Conservation (phyloP, 2,797 vertebrate genomes). For the Capromys pilorides region DNA sequence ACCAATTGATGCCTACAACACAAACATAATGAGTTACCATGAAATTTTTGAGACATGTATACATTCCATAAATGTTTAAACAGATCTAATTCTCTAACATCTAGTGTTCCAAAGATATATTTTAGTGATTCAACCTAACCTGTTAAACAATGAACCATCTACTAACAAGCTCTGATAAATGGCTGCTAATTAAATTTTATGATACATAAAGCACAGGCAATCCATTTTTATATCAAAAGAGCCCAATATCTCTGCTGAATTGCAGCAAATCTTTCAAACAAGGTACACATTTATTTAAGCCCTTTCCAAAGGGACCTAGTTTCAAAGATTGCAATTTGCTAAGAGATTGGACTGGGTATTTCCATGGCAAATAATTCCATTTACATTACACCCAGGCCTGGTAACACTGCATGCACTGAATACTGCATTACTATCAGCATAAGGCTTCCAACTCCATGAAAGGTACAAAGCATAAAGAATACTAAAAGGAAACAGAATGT, state of each 20-base stretch:
- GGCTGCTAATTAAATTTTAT: constrained; percentile 74
- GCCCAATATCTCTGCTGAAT: constrained; percentile 72
- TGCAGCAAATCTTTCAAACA: constrained; percentile 60
- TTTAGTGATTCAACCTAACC: constrained; percentile 65
- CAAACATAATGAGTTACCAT: background rate
- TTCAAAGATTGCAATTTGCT: constrained; percentile 67
- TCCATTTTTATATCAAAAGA: constrained; percentile 68
- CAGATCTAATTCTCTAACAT: background rate
- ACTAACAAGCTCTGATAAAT: constrained; percentile 77
- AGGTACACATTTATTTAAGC: constrained; percentile 67
- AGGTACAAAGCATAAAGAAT: constrained; percentile 4
- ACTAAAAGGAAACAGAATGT: background rate
- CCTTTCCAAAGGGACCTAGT: constrained; percentile 65
- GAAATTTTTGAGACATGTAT: background rate
- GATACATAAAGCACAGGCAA: constrained; percentile 61
- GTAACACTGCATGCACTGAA: constrained; percentile 23
- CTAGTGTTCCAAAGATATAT: background rate
- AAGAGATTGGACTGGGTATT: constrained; percentile 65
- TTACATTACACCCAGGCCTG: constrained; percentile 56
- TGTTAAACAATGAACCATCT: constrained; percentile 71
- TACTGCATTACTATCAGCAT: background rate
- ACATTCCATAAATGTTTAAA: background rate
- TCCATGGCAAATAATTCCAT: constrained; percentile 66
- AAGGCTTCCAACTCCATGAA: constrained; percentile 23
- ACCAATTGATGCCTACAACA: background rate